Conservation (phyloP, 2,888 invertebrate species). For the Acronicta aceris region DNA sequence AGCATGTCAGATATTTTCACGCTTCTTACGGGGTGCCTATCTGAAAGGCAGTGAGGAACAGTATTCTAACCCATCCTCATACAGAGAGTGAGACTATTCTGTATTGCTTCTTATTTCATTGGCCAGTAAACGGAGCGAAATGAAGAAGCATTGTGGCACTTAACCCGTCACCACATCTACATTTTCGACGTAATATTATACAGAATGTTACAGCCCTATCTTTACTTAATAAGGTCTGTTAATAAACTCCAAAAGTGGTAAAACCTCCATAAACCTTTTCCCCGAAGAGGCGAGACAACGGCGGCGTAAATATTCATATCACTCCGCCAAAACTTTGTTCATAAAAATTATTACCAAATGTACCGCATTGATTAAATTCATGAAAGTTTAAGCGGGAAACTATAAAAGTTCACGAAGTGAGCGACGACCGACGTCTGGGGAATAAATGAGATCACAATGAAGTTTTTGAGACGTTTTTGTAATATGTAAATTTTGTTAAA, state of each 20-base stretch:
- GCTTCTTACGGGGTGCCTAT: too few relatives aligned
- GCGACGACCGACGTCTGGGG: conserved; percentile 65
- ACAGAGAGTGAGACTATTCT: too few relatives aligned
- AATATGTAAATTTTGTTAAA: conserved; percentile 22
- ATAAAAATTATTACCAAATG: conserved; percentile 79
- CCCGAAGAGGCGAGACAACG: conserved; percentile 35
- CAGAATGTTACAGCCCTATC: conserved; percentile 7
- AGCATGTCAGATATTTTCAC: too few relatives aligned
- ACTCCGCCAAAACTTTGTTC: conserved; percentile 64
- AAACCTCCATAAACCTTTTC: conserved; percentile 42
- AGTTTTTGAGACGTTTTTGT: conserved; percentile 47
- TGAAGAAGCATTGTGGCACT: too few relatives aligned
- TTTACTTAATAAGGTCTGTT: conserved; percentile 32
- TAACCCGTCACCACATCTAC: neutral
- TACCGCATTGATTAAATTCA: conserved; percentile 77
- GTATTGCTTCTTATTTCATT: too few relatives aligned
- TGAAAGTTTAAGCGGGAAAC: conserved; percentile 79
- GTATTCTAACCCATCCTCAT: too few relatives aligned
- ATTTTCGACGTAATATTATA: conserved; percentile 1
- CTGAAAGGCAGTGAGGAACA: too few relatives aligned
- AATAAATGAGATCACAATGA: conserved; percentile 74
- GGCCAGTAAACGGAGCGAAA: too few relatives aligned
- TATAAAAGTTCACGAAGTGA: conserved; percentile 78
- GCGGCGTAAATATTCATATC: conserved; percentile 69
- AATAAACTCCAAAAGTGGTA: conserved; percentile 31